These are phyloP conservation scores for Scopus umbretta DNA, from an alignment of 2,113 vertebrate genomes.

Conservation along the genomic window DNA sequence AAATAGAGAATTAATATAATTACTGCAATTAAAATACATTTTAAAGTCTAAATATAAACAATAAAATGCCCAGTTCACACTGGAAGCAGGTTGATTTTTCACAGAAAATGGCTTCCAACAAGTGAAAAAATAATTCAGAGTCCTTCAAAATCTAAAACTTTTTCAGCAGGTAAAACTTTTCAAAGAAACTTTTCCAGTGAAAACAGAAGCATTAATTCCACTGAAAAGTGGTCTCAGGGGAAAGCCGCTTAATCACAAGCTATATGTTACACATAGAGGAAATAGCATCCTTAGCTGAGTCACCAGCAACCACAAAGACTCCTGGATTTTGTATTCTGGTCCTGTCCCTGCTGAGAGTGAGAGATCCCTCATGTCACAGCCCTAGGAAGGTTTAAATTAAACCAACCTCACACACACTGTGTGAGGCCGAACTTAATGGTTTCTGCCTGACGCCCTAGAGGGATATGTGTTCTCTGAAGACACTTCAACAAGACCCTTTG, in stretches of 20 bases:
- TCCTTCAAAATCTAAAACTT: neutral
- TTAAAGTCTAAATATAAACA: neutral
- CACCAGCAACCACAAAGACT: neutral
- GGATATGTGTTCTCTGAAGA: neutral
- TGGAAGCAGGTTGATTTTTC: neutral
- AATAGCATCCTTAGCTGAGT: neutral
- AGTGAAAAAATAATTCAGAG: neutral
- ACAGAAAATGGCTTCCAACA: neutral
- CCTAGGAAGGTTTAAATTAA: neutral
- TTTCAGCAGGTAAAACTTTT: neutral
- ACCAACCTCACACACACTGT: neutral
- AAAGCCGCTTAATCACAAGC: neutral
- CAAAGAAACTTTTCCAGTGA: neutral
- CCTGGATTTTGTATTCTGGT: neutral
- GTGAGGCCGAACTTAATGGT: neutral
- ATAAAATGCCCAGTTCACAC: neutral
- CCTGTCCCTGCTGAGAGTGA: neutral
- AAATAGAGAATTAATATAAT: neutral
- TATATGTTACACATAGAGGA: neutral
- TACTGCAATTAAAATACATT: neutral
- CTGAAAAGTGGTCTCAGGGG: neutral
- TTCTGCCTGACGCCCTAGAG: neutral
- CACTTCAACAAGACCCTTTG: neutral
- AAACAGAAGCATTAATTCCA: neutral
- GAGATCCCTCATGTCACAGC: neutral